Evolutionary conservation across 2,888 invertebrate species (phyloP).

Genomic region (Diachrysia chrysitis): DNA sequence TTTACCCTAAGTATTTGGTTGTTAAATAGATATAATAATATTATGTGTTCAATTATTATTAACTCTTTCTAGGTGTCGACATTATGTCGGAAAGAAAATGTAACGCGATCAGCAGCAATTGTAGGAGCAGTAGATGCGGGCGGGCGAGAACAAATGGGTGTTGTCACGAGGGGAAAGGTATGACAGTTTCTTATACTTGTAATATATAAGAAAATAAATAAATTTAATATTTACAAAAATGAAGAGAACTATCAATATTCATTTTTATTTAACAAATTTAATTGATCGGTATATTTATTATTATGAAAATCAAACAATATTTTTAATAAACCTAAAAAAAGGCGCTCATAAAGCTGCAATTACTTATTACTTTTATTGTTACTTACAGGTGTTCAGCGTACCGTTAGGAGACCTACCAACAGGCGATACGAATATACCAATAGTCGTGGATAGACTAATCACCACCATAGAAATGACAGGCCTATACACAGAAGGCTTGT

Average conservation of each 20-base stretch:
- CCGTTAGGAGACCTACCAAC: slow-evolving; percentile 93
- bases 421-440: slow-evolving; percentile 94
- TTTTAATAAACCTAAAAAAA: too few relatives aligned
- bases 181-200: background rate
- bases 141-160: slow-evolving; percentile 81
- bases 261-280: too few relatives aligned
- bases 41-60: too few relatives aligned
- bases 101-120: slow-evolving; percentile 78
- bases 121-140: slow-evolving; percentile 88
- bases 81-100: slow-evolving; percentile 81
- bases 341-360: too few relatives aligned
- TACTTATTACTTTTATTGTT: background rate
- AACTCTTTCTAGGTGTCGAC: slow-evolving; percentile 73
- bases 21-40: too few relatives aligned
- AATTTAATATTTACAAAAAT: too few relatives aligned
- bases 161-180: slow-evolving; percentile 80
- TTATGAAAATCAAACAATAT: too few relatives aligned
- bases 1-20: too few relatives aligned
- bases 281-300: too few relatives aligned
- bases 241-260: too few relatives aligned
- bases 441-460: slow-evolving; percentile 96
- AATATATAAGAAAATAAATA: too few relatives aligned
- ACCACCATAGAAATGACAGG: slow-evolving; percentile 97
- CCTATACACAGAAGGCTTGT: slow-evolving; percentile 97
- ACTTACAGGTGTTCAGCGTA: slow-evolving; percentile 93